phyloP scores from a whole-genome alignment of 2,113 vertebrate genomes.

The Paracanthobrama guichenoti region DNA sequence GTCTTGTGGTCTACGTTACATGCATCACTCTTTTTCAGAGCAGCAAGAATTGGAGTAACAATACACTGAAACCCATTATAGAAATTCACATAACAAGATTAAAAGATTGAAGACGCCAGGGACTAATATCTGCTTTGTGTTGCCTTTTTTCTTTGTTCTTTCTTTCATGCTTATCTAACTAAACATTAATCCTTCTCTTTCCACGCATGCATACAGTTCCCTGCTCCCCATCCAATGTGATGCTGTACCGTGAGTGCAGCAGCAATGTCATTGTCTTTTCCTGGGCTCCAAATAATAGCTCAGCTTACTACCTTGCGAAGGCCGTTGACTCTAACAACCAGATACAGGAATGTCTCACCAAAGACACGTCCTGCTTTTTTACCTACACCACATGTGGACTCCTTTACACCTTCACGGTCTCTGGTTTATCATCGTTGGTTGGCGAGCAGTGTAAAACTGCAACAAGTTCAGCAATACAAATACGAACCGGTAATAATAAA shows the following conservation, averaged over 20 bases:
- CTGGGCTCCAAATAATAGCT: constrained; percentile 66
- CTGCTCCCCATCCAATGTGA: constrained; percentile 69
- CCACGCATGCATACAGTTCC: constrained; percentile 61
- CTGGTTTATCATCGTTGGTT: constrained; percentile 36
- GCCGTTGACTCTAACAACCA: constrained; percentile 64
- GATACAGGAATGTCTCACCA: constrained; percentile 67
- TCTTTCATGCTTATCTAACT: constrained; percentile 26
- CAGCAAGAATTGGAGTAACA: constrained; percentile 62
- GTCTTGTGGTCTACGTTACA: constrained; percentile 53
- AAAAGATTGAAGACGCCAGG: constrained; percentile 39
- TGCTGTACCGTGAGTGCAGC: constrained; percentile 67
- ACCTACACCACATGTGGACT: constrained; percentile 70
- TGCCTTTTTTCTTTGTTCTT: constrained; percentile 5
- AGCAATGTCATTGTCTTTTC: constrained; percentile 72
- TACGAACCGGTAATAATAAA: constrained; percentile 70
- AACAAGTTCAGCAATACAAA: constrained; percentile 58
- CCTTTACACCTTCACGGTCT: constrained; percentile 70
- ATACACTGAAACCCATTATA: constrained; percentile 60
- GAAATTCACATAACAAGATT: constrained; percentile 60
- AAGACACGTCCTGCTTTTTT: constrained; percentile 73
- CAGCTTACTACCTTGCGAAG: constrained; percentile 64
- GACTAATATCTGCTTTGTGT: constrained; percentile 61
- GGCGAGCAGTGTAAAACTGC: constrained; percentile 58
- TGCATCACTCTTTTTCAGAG: constrained; percentile 56
- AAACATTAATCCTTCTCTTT: constrained; percentile 6